Base-by-base conservation (phyloP, 2,888 invertebrate species). In the Andrena dorsata region DNA sequence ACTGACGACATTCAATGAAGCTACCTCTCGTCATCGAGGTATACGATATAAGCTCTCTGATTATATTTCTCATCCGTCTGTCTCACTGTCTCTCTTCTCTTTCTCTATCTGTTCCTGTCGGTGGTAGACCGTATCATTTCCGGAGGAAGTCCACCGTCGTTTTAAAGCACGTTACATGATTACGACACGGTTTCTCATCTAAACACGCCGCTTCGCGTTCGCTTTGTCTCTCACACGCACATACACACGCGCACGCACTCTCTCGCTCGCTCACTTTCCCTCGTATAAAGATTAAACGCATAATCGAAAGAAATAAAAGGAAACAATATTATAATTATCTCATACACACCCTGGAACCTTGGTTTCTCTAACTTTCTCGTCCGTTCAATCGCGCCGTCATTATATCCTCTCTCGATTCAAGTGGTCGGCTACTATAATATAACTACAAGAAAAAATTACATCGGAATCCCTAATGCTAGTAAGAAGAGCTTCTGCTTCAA, bases 371-470 rank as follows among this genome's bases (percentile, higher is more conserved):
- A 53, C 35, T 41, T 47, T 10, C 35, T 56, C 56, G 5, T 10
- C 60, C 60, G 16, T 23, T 73, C 82, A 79, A 76, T 74, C 64
- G 61, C 56, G 20, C 65, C 61, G 60, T 66, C 23, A 8, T 66
- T 61, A 13, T 4, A 32, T 20, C 6, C 68, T 68, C 49, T 10
- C 64, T 63, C 78, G 35, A 74, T 74, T 84, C 74, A 68, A 84
- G 80, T 88, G 83, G 78, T 80, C 82, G 80, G 69, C 80, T 86
- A 80, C 56, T 56, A 56, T 10, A 26, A 56, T 76, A 77, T 69
- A 75, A 23, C 78, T 86, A 88, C 69, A 65, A 89, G 84, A 87
- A 88, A 88, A 86, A 88, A 89, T 84, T 86, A 88, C 88, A 89
- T 88, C 75, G 80, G 83, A 83, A 89, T 75, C 53, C 70, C 83